phyloP scores from a whole-genome alignment of 35 echinoderm and acorn worm genomes.

The Lytechinus pictus region DNA sequence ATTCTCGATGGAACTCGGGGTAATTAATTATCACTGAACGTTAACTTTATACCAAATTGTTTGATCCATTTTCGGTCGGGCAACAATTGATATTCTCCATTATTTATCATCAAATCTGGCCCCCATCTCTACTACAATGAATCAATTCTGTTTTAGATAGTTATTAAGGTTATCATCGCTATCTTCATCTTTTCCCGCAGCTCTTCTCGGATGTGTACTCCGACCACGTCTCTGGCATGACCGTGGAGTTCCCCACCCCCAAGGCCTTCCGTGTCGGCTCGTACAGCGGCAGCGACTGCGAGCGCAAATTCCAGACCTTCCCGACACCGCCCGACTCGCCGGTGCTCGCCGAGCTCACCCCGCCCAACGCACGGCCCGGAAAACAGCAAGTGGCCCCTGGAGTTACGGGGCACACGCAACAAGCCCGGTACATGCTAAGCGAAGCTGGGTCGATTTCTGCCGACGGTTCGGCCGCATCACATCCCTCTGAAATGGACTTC shows the following conservation, averaged over 20 bases:
- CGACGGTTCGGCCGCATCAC: not conserved
- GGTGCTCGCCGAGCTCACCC: conserved; percentile 68
- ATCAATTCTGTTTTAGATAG: too few species aligned
- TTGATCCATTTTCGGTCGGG: too few species aligned
- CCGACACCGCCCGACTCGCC: conserved; percentile 70
- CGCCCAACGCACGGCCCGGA: not conserved
- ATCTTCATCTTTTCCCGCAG: not conserved
- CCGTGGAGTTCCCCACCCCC: conserved; percentile 19
- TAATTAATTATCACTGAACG: too few species aligned
- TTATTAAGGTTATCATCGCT: not conserved
- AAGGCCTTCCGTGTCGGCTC: conserved; percentile 31
- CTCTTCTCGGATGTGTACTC: conserved; percentile 49
- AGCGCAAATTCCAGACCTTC: conserved; percentile 12
- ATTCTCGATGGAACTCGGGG: too few species aligned
- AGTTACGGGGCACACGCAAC: not conserved
- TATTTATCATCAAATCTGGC: too few species aligned
- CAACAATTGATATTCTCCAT: too few species aligned
- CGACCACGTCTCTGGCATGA: conserved; percentile 49
- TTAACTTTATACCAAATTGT: too few species aligned
- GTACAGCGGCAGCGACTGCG: conserved; percentile 41
- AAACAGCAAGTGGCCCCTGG: not conserved
- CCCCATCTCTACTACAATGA: too few species aligned
- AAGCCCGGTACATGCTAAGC: not conserved
- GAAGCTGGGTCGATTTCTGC: not conserved
- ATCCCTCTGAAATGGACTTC: not conserved